Percentiles rank a stretch among this genome's conserved stretches.
These are phyloP conservation scores for Sander vitreus DNA, from an alignment of 2,113 vertebrate genomes.

Conservation along the genomic window DNA sequence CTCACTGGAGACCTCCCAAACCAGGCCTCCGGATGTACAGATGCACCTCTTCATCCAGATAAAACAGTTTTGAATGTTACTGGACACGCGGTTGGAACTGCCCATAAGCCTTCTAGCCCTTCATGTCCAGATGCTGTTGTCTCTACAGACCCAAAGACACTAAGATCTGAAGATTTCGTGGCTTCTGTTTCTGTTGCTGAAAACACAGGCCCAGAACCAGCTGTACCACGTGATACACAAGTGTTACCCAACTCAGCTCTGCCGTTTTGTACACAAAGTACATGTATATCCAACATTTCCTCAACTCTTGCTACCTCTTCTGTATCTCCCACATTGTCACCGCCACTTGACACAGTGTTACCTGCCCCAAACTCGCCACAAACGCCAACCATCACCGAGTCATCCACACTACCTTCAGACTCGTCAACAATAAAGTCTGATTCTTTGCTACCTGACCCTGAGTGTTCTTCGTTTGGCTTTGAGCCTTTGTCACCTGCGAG, in stretches of 20 bases:
- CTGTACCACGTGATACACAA: conserved; percentile 25
- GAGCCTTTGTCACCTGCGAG: conserved; percentile 64
- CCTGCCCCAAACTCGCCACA: neutral
- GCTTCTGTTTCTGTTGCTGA: conserved; percentile 1
- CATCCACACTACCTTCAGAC: conserved; percentile 36
- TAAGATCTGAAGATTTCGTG: neutral
- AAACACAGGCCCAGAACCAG: neutral
- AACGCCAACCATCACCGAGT: conserved; percentile 13
- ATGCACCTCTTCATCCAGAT: neutral
- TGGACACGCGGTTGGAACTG: neutral
- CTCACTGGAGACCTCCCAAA: neutral
- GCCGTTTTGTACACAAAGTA: neutral
- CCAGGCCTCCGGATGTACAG: neutral
- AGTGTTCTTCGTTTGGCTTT: conserved; percentile 66
- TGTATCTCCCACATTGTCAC: neutral
- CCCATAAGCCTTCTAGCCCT: neutral
- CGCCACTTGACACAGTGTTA: conserved; percentile 28
- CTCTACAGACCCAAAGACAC: neutral
- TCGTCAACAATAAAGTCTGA: neutral
- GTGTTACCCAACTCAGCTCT: conserved; percentile 24
- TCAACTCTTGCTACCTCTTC: conserved; percentile 48
- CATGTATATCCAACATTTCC: neutral
- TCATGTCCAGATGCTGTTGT: neutral
- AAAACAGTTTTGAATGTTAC: neutral
- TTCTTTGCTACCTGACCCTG: conserved; percentile 50